Conservation (phyloP, 2,888 invertebrate genomes). For the Meloe dianella region DNA sequence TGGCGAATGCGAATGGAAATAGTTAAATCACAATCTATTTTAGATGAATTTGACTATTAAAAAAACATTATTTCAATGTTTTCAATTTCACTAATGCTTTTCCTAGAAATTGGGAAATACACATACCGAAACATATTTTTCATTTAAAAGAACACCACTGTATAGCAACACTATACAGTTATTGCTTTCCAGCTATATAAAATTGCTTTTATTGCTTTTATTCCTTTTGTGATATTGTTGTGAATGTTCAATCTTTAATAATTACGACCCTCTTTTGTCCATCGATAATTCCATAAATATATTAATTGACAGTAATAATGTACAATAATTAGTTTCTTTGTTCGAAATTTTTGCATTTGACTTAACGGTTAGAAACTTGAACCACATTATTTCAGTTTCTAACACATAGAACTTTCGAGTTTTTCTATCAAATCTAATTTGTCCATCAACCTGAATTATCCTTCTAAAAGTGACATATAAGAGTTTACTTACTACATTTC, state of each 20-base stretch:
- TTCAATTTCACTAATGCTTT: conserved; percentile 39
- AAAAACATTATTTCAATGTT: conserved; percentile 15
- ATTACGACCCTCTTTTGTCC: not conserved
- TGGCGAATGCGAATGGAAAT: not conserved
- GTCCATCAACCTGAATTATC: too few relatives aligned
- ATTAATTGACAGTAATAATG: too few relatives aligned
- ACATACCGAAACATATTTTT: conserved; percentile 35
- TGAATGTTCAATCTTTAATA: not conserved
- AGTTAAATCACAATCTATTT: not conserved
- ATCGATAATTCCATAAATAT: too few relatives aligned
- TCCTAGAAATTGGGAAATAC: conserved; percentile 40
- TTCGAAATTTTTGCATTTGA: not conserved
- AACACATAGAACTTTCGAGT: too few relatives aligned
- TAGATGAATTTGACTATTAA: not conserved
- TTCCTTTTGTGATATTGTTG: not conserved
- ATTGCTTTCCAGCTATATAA: not conserved
- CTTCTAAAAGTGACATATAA: too few relatives aligned
- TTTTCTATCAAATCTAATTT: too few relatives aligned
- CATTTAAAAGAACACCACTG: conserved; percentile 5
- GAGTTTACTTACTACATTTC: too few relatives aligned
- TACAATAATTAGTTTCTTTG: not conserved
- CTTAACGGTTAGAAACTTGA: too few relatives aligned
- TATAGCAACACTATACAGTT: not conserved
- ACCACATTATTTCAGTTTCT: too few relatives aligned
- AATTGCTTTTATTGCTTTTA: conserved; percentile 1